A percentile compares a stretch with the other conserved stretches of the same genome.
Conservation (phyloP, 2,113 vertebrate genomes). For the Anarhynchus alexandrinus region DNA sequence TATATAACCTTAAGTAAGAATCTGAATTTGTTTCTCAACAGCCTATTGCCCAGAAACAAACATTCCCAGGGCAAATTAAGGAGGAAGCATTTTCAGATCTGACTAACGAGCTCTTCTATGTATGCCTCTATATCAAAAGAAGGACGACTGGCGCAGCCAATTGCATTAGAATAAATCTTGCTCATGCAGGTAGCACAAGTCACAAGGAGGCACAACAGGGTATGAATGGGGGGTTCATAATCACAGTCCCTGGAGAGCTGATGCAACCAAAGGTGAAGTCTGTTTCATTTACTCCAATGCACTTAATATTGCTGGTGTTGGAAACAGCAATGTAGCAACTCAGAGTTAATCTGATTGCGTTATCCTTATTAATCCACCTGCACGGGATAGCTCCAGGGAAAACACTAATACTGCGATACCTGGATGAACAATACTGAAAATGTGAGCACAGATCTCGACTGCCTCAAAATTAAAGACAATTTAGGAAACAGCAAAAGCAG, state of each 20-base stretch:
- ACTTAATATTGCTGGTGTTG: too few species aligned
- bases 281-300: accelerated
- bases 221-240: accelerated
- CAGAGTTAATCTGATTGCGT: background rate
- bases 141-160: background rate
- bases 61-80: background rate
- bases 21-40: background rate
- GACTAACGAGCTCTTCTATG: background rate
- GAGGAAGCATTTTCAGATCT: background rate
- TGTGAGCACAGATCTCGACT: accelerated
- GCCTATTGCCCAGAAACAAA: background rate
- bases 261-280: background rate
- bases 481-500: background rate
- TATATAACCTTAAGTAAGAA: background rate
- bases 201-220: background rate
- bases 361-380: background rate
- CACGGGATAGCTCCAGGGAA: background rate
- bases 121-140: background rate
- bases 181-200: background rate
- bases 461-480: background rate
- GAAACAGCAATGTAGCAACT: background rate
- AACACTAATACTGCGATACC: background rate
- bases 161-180: background rate
- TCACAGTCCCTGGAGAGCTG: background rate
- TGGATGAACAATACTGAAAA: background rate